A percentile compares a stretch with the other conserved stretches of the same genome.
Evolutionary conservation across 2,888 invertebrate species (phyloP).

Genomic region (Apotomis capreana): DNA sequence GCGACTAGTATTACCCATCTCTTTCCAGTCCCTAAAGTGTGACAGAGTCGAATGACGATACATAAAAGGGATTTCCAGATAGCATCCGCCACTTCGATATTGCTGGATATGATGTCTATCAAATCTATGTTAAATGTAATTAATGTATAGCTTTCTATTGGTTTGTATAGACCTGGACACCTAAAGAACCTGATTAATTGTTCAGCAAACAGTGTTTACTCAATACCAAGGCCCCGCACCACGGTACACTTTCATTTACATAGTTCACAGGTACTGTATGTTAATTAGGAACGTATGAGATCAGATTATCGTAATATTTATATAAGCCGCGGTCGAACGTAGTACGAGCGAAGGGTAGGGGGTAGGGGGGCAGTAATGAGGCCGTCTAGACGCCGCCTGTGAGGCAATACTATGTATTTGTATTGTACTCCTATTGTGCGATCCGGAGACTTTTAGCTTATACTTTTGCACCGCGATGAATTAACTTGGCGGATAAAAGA

Average conservation of each 20-base stretch:
- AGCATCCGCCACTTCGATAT: no score
- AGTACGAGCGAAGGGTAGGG: slow-evolving; percentile 47
- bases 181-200: no score
- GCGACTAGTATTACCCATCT: no score
- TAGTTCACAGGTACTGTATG: neutral
- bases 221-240: no score
- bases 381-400: slow-evolving; percentile 73
- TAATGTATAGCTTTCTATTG: no score
- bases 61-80: no score
- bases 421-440: slow-evolving; percentile 63
- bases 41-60: no score
- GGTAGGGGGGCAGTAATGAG: slow-evolving; percentile 43
- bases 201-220: no score
- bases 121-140: no score
- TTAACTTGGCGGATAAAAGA: slow-evolving; percentile 11
- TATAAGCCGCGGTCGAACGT: slow-evolving; percentile 24
- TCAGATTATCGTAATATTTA: slow-evolving; percentile 35
- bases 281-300: slow-evolving; percentile 26
- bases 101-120: no score
- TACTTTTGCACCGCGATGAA: slow-evolving; percentile 50
- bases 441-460: slow-evolving; percentile 51
- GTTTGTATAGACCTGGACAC: no score
- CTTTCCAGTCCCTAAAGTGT: no score
- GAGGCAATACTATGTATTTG: slow-evolving; percentile 61
- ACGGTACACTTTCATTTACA: neutral